These are phyloP conservation scores for Lysandra bellargus DNA, from an alignment of 2,888 invertebrate genomes.

Conservation along the genomic window DNA sequence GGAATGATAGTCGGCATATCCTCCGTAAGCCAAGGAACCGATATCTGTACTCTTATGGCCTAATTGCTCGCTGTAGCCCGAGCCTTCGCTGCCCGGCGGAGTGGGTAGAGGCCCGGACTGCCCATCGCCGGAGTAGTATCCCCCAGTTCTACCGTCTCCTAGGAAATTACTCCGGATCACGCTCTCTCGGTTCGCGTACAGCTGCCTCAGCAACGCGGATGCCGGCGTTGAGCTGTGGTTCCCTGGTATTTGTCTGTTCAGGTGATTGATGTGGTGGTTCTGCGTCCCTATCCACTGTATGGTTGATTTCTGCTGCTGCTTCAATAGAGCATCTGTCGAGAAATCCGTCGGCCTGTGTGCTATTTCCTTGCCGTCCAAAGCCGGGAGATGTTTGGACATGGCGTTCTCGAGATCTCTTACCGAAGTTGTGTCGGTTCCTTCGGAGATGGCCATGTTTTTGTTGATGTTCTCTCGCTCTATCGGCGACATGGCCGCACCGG, in stretches of 20 bases:
- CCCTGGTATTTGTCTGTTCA: conserved; percentile 81
- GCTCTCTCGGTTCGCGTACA: conserved; percentile 96
- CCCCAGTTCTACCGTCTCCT: conserved; percentile 72
- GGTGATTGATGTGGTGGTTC: conserved; percentile 81
- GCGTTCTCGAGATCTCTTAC: conserved; percentile 97
- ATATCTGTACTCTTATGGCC: conserved; percentile 80
- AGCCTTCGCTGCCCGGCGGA: conserved; percentile 93
- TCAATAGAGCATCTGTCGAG: conserved; percentile 90
- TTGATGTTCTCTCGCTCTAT: conserved; percentile 66
- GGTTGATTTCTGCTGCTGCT: conserved; percentile 88
- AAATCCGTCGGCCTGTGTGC: conserved; percentile 91
- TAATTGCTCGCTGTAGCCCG: conserved; percentile 83
- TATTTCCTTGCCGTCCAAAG: conserved; percentile 77
- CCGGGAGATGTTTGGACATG: conserved; percentile 96
- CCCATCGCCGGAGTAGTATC: conserved; percentile 79
- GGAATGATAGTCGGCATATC: conserved; percentile 91
- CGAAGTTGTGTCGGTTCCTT: conserved; percentile 80
- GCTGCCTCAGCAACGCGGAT: conserved; percentile 91
- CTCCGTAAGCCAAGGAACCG: conserved; percentile 81
- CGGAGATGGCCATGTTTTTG: conserved; percentile 67
- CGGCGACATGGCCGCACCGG: conserved; percentile 65
- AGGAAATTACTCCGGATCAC: conserved; percentile 93
- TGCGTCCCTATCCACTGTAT: conserved; percentile 97
- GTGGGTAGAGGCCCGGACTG: conserved; percentile 90
- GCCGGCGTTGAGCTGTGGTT: conserved; percentile 87